Evolutionary conservation across 2,113 vertebrate species (phyloP).

Genomic region (Paralichthys olivaceus): DNA sequence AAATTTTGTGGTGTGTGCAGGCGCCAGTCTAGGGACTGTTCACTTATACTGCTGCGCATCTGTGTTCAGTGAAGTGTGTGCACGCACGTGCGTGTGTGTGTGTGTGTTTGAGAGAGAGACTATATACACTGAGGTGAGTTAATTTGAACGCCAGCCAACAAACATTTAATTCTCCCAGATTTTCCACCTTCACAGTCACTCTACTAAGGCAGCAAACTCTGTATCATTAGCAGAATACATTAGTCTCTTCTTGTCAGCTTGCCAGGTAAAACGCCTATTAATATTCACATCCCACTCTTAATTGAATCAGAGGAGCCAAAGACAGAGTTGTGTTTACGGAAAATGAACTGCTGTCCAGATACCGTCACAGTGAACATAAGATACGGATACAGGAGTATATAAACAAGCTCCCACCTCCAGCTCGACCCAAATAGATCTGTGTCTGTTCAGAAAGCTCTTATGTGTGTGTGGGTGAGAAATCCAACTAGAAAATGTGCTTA

Average conservation of each 20-base stretch:
- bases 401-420: constrained; percentile 6
- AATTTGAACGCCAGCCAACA: constrained; percentile 68
- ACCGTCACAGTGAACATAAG: constrained; percentile 20
- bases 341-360: constrained; percentile 36
- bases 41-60: constrained; percentile 11
- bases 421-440: not conserved
- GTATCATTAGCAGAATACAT: constrained; percentile 72
- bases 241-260: constrained; percentile 58
- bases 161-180: constrained; percentile 66
- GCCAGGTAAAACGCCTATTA: constrained; percentile 58
- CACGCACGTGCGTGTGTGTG: constrained; percentile 17
- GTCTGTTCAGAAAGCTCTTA: constrained; percentile 30
- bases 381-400: constrained; percentile 1
- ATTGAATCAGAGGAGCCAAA: constrained; percentile 49
- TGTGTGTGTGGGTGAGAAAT: constrained; percentile 41
- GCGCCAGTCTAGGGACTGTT: constrained; percentile 6
- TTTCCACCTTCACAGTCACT: constrained; percentile 65
- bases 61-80: constrained; percentile 30
- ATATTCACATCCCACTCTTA: constrained; percentile 61
- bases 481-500: constrained; percentile 46
- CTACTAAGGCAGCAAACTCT: constrained; percentile 63
- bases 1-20: constrained; percentile 10
- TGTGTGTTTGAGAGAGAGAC: constrained; percentile 4
- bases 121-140: constrained; percentile 40
- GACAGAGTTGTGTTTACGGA: constrained; percentile 27